Base-by-base conservation (phyloP, 1,140 invertebrate species). In the Procambarus clarkii region DNA sequence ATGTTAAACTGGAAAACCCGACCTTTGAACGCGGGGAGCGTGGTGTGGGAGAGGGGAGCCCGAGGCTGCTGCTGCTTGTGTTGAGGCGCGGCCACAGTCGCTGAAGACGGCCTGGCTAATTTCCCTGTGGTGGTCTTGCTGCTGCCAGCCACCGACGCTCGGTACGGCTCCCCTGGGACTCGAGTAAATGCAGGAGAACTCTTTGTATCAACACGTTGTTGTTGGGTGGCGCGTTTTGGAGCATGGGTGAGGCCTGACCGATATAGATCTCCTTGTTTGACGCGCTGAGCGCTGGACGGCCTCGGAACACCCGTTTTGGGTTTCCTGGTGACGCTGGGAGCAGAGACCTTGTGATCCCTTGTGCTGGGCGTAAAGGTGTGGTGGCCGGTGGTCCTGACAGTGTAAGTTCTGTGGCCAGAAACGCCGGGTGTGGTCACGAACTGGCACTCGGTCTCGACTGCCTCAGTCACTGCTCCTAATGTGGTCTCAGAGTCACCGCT, bases 271-370 rank as follows among this genome's bases (percentile, higher is more conserved):
- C 5, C 82, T 46, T 85, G 60, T n/a, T 64, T 64, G 0, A 74
- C 78, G 15, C 86, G 60, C 21, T 88, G 86, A 24, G 86, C 86
- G 18, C 86, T 88, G 15, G 86, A 88, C 18, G 86, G 86, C 18
- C 86, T 46, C 8, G 86, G 86, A n/a, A 18, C 79, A 0, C 86
- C 86, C 13, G 85, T 34, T 45, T 78, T 86, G 21, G 54, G 71
- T 21, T 77, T 86, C n/a, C 85, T 76, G 21, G 24, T 18, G 24
- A 69, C 46, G 4, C 60, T 45, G 0, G 45, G 15, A 21, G 60
- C 9, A 8, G 78, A 4, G 45, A 77, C 11, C 11, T 46, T n/a
- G 58, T 54, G 58, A 18, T n/a, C 45, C 46, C 13, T 60, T 34
- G 15, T 15, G 58, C 24, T n/a, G 15, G 58, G 3, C 18, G 58